Conservation (phyloP, 2,888 invertebrate genomes). For the Tinea trinotella region DNA sequence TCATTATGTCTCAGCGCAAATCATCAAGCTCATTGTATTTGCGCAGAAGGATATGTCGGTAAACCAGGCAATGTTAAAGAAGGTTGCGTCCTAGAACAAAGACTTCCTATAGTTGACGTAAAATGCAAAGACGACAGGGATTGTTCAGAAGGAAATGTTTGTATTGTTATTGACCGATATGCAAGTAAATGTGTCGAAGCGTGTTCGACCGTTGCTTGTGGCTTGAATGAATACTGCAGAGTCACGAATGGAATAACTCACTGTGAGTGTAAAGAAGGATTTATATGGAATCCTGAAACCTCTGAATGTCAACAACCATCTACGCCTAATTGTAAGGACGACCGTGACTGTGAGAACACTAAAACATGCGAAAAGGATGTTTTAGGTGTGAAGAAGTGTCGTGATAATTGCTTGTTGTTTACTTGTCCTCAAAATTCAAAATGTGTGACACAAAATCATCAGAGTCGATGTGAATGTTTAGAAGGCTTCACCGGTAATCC, state of each 20-base stretch:
- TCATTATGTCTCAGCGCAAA: constrained; percentile 88
- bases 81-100: constrained; percentile 83
- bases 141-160: constrained; percentile 80
- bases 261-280: constrained; percentile 85
- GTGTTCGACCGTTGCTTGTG: constrained; percentile 86
- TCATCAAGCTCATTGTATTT: constrained; percentile 89
- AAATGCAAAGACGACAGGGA: constrained; percentile 80
- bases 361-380: constrained; percentile 87
- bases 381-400: constrained; percentile 87
- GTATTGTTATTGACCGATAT: constrained; percentile 76
- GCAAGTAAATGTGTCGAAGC: constrained; percentile 81
- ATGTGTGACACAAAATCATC: constrained; percentile 81
- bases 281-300: constrained; percentile 86
- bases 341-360: constrained; percentile 78
- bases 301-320: constrained; percentile 90
- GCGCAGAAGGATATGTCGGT: constrained; percentile 85
- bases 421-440: constrained; percentile 89
- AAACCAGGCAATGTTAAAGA: constrained; percentile 84
- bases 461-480: constrained; percentile 87
- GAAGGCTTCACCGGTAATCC: constrained; percentile 90
- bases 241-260: constrained; percentile 79
- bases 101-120: constrained; percentile 64
- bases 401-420: constrained; percentile 82
- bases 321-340: constrained; percentile 82
- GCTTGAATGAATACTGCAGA: constrained; percentile 85